A percentile compares a stretch with the other conserved stretches of the same genome.
phyloP scores from a whole-genome alignment of 2,113 vertebrate species.

The Apodemus sylvaticus region DNA sequence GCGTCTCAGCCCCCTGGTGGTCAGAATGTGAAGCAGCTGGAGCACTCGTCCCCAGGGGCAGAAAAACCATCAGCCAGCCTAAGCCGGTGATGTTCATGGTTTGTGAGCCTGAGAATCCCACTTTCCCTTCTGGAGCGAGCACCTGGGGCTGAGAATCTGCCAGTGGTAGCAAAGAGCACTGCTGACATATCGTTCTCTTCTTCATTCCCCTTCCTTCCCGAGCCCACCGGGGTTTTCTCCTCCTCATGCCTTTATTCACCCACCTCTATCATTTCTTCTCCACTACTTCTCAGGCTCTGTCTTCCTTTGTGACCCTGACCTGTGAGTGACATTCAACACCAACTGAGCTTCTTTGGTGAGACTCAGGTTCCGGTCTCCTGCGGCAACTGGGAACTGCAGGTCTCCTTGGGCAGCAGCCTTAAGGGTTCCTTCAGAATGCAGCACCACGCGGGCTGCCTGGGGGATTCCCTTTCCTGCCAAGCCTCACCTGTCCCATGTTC shows the following conservation, averaged over 20 bases:
- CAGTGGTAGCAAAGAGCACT: too few species aligned
- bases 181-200: background rate
- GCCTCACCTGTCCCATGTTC: background rate
- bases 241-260: background rate
- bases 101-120: too few species aligned
- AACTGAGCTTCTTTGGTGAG: background rate
- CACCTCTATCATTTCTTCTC: background rate
- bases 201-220: background rate
- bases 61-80: background rate
- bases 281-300: background rate
- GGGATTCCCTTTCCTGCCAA: accelerated
- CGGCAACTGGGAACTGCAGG: background rate
- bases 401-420: background rate
- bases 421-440: background rate
- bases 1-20: background rate
- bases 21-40: background rate
- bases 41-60: accelerated
- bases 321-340: background rate
- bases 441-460: background rate
- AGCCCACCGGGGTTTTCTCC: background rate
- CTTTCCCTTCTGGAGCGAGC: background rate
- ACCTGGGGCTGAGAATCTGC: background rate
- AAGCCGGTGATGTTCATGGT: accelerated
- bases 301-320: background rate
- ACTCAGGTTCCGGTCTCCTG: background rate